Evolutionary conservation across 2,888 invertebrate species (phyloP).

Genomic region (Iselma pallidipennis): DNA sequence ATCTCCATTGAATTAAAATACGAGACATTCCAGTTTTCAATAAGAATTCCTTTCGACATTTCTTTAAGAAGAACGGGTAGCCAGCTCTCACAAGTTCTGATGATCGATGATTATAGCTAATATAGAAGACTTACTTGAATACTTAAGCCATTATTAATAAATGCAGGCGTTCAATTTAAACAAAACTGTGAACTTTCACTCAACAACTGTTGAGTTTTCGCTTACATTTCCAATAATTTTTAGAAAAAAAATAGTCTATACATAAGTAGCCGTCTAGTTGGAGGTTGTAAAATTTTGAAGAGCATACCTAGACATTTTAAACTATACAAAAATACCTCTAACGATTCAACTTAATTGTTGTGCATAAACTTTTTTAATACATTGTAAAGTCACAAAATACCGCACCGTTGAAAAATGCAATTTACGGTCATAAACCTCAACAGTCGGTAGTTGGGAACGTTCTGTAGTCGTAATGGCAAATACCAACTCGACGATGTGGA

Average conservation of each 20-base stretch:
- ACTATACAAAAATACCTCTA: conserved; percentile 8
- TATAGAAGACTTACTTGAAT: background rate
- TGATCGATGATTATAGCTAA: background rate
- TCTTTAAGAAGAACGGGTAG: background rate
- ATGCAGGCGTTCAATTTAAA: background rate
- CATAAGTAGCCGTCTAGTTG: background rate
- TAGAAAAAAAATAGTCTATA: background rate
- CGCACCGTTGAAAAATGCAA: conserved; percentile 27
- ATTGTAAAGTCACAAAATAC: conserved; percentile 29
- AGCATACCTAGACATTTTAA: too few relatives aligned
- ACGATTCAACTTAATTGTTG: conserved; percentile 20
- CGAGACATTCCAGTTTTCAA: conserved; percentile 4
- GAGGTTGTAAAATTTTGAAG: too few relatives aligned
- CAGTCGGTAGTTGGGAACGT: conserved; percentile 12
- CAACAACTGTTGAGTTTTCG: background rate
- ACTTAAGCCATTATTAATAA: background rate
- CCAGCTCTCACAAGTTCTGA: background rate
- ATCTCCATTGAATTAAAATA: background rate
- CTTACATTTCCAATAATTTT: background rate
- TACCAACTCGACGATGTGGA: conserved; percentile 27
- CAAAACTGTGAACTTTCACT: background rate
- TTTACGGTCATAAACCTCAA: conserved; percentile 28
- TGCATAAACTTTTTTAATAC: conserved; percentile 27
- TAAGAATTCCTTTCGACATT: background rate
- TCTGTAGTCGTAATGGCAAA: conserved; percentile 22